phyloP scores from a whole-genome alignment of 2,113 vertebrate species.

The Phyllopteryx taeniolatus region DNA sequence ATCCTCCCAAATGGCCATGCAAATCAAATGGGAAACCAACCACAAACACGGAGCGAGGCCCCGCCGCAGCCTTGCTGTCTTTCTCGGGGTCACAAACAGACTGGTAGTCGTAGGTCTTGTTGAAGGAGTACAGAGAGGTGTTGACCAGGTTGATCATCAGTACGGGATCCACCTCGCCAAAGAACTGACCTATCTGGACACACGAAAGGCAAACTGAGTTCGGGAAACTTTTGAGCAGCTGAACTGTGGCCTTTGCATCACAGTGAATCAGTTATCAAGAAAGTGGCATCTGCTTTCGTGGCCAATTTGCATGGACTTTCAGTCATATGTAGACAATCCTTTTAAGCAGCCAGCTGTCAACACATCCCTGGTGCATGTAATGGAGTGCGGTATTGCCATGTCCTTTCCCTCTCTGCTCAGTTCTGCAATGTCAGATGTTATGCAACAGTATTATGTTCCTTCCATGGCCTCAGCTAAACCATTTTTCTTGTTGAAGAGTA shows the following conservation, averaged over 20 bases:
- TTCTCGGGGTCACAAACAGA: conserved; percentile 91
- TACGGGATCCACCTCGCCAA: conserved; percentile 93
- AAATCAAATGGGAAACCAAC: conserved; percentile 65
- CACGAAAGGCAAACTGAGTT: background rate
- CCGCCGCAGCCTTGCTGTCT: conserved; percentile 88
- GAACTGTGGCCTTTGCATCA: background rate
- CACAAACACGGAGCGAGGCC: conserved; percentile 85
- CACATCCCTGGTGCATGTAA: background rate
- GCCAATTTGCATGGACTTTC: background rate
- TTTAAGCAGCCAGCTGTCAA: background rate
- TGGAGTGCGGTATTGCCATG: background rate
- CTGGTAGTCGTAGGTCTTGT: conserved; percentile 97
- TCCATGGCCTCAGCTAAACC: background rate
- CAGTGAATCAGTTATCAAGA: background rate
- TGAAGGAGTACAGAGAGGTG: conserved; percentile 88
- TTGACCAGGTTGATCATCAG: conserved; percentile 90
- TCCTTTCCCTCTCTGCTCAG: background rate
- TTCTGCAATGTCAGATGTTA: background rate
- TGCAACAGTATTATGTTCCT: background rate
- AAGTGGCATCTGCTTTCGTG: background rate
- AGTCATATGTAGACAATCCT: background rate
- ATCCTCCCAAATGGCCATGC: background rate
- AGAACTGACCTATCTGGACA: conserved; percentile 82
- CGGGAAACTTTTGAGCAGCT: background rate
- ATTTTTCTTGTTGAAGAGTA: background rate